Percentiles rank a stretch among this genome's conserved stretches.
phyloP scores from a whole-genome alignment of 2,113 vertebrate species.

The Pungitius pungitius region DNA sequence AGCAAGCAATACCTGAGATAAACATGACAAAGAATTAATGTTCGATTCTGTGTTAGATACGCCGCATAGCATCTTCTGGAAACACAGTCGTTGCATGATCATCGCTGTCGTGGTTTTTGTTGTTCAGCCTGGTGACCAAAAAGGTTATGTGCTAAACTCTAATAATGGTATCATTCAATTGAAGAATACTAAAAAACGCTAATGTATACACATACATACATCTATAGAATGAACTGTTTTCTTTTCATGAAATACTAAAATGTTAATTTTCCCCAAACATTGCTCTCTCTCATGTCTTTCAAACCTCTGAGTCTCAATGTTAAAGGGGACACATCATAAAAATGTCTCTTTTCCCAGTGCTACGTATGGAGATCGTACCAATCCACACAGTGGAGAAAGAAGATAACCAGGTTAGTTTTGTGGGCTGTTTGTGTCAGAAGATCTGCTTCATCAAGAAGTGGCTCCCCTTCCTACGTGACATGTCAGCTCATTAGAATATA shows the following conservation, averaged over 20 bases:
- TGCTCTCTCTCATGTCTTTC: not conserved
- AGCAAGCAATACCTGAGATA: constrained; percentile 47
- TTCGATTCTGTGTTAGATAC: not conserved
- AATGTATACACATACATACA: no score
- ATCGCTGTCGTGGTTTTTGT: not conserved
- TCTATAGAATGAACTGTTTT: not conserved
- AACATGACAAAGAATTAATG: constrained; percentile 23
- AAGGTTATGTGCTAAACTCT: not conserved
- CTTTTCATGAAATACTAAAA: not conserved
- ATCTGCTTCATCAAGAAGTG: not conserved
- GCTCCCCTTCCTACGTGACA: not conserved
- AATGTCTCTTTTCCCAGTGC: not conserved
- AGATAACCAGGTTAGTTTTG: not conserved
- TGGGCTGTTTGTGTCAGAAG: not conserved
- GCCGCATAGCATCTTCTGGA: not conserved
- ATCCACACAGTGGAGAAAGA: not conserved
- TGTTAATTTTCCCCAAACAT: not conserved
- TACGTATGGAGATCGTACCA: not conserved
- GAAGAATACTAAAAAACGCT: not conserved
- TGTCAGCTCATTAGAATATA: not conserved
- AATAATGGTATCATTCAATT: not conserved
- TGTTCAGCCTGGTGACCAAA: constrained; percentile 1
- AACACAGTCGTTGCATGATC: not conserved
- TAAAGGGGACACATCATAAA: no score
- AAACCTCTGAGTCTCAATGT: not conserved